These are phyloP conservation scores for Oxyscelio sp. DNA, from an alignment of 2,888 invertebrate genomes.

Conservation along the genomic window DNA sequence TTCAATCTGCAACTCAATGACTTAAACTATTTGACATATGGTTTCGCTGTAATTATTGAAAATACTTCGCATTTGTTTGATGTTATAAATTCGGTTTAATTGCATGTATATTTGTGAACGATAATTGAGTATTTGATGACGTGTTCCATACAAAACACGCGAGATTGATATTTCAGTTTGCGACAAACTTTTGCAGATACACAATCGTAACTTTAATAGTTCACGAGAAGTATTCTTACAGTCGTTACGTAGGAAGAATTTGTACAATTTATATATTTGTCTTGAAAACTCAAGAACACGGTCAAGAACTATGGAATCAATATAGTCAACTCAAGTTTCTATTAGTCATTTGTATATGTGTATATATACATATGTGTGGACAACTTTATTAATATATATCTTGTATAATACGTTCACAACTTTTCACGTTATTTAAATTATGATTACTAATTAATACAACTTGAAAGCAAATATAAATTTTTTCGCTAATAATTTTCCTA, in stretches of 20 bases:
- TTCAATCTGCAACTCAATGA: constrained; percentile 38
- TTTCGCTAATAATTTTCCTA: too few relatives aligned
- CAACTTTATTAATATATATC: too few relatives aligned
- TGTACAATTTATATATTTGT: constrained; percentile 51
- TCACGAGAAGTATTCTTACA: constrained; percentile 47
- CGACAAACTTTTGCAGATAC: neutral
- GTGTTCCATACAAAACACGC: constrained; percentile 18
- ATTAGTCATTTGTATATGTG: too few relatives aligned
- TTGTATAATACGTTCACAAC: too few relatives aligned
- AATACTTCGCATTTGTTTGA: constrained; percentile 24
- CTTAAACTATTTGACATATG: constrained; percentile 3
- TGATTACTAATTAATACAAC: too few relatives aligned
- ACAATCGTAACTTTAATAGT: constrained; percentile 52
- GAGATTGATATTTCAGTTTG: neutral
- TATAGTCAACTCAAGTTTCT: constrained; percentile 15
- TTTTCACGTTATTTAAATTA: too few relatives aligned
- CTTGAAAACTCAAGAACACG: constrained; percentile 53
- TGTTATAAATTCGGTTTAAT: constrained; percentile 35
- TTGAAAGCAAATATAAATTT: too few relatives aligned
- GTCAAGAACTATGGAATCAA: constrained; percentile 55
- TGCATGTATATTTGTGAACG: neutral
- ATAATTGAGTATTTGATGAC: constrained; percentile 40
- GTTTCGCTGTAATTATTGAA: constrained; percentile 26
- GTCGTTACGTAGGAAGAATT: constrained; percentile 47
- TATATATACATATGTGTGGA: too few relatives aligned